Conservation (phyloP, 2,113 vertebrate genomes). For the Gallinago media region DNA sequence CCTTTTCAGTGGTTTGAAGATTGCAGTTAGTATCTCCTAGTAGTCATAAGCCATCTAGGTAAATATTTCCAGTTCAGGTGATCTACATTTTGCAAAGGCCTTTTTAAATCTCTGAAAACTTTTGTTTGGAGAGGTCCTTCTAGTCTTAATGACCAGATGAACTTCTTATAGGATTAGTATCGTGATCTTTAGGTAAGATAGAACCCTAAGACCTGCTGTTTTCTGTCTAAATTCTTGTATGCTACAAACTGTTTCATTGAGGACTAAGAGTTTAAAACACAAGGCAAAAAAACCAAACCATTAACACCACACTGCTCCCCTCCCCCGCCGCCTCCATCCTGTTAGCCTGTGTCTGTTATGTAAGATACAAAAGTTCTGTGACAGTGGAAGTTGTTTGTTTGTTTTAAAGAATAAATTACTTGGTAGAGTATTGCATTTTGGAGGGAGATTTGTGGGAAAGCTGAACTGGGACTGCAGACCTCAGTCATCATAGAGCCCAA, state of each 20-base stretch:
- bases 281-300: not conserved
- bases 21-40: not conserved
- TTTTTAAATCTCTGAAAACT: not conserved
- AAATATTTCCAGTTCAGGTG: not conserved
- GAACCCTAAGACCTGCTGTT: not conserved
- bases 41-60: not conserved
- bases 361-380: not conserved
- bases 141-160: not conserved
- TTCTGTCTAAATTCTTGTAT: not conserved
- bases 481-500: not conserved
- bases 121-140: not conserved
- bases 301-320: accelerated
- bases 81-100: not conserved
- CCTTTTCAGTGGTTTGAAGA: not conserved
- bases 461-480: not conserved
- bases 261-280: not conserved
- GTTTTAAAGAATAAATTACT: not conserved
- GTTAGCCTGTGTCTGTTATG: not conserved
- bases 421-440: not conserved
- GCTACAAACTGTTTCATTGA: not conserved
- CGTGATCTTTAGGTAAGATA: not conserved
- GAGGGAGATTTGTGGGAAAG: not conserved
- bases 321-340: not conserved
- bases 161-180: not conserved
- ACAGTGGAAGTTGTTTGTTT: not conserved